Percentiles rank a stretch among this genome's conserved stretches.
phyloP scores from a whole-genome alignment of 2,113 vertebrate species.

The Ceyx margarethae region DNA sequence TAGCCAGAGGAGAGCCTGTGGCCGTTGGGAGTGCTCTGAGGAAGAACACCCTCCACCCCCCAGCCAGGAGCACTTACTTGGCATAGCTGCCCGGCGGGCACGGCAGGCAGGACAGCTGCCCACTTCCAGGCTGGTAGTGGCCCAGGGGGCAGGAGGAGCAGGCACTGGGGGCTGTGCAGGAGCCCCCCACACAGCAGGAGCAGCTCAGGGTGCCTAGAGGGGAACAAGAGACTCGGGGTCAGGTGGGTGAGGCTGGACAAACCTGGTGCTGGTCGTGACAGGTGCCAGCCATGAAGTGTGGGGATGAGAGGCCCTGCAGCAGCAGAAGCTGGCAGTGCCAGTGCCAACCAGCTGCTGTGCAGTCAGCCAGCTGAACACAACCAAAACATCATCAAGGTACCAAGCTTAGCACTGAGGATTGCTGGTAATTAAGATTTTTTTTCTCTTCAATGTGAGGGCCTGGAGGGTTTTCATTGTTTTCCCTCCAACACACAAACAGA shows the following conservation, averaged over 20 bases:
- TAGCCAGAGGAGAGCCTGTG: neutral
- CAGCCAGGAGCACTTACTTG: conserved; percentile 71
- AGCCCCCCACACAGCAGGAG: conserved; percentile 74
- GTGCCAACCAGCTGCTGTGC: neutral
- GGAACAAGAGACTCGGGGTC: neutral
- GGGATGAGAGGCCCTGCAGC: neutral
- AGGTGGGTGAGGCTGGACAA: neutral
- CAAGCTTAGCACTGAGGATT: neutral
- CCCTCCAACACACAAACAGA: neutral
- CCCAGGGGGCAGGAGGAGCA: conserved; percentile 79
- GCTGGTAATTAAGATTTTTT: neutral
- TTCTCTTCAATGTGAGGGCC: neutral
- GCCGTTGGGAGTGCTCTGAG: rapidly evolving
- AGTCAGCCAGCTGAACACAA: neutral
- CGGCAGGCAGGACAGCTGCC: conserved; percentile 77
- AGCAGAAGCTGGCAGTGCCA: too few relatives aligned
- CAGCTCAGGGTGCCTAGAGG: conserved; percentile 77
- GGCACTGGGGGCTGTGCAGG: conserved; percentile 68
- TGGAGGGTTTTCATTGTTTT: neutral
- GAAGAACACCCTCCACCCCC: neutral
- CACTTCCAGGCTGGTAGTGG: conserved; percentile 77
- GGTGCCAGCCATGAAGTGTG: neutral
- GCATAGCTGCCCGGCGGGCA: conserved; percentile 77
- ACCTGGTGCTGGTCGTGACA: neutral
- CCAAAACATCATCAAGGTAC: neutral